Percentiles rank a stretch among this genome's conserved stretches.
These are phyloP conservation scores for Montipora sp. DNA, from an alignment of 64 coral and sea anemone species.

Conservation along the genomic window DNA sequence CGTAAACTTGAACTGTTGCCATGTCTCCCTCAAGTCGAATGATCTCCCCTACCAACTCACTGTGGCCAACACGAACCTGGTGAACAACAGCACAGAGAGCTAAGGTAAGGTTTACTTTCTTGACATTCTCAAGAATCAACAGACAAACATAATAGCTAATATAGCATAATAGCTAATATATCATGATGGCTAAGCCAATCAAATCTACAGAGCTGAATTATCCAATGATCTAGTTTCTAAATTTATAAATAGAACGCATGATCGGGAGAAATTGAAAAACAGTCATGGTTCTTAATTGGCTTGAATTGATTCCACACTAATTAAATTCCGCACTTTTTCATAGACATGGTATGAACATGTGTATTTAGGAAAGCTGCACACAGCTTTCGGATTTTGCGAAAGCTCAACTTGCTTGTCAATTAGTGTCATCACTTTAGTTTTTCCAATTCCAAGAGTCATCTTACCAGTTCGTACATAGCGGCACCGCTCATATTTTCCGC, in stretches of 20 bases:
- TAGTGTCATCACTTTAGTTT: not conserved
- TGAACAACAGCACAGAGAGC: not conserved
- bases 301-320: too few relatives aligned
- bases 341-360: too few relatives aligned
- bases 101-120: not conserved
- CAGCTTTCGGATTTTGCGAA: not conserved
- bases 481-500: conserved; percentile 98
- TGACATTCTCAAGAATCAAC: too few relatives aligned
- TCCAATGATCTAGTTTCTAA: too few relatives aligned
- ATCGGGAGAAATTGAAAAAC: too few relatives aligned
- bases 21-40: conserved; percentile 96
- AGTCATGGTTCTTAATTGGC: too few relatives aligned
- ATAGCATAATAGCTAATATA: too few relatives aligned
- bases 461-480: conserved; percentile 99
- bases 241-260: too few relatives aligned
- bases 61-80: conserved; percentile 97
- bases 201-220: too few relatives aligned
- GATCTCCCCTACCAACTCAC: conserved; percentile 98
- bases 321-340: too few relatives aligned
- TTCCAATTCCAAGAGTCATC: conserved; percentile 6
- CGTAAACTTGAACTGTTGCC: conserved; percentile 99
- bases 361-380: not conserved
- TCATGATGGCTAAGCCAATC: too few relatives aligned
- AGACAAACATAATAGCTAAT: too few relatives aligned
- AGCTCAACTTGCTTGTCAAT: not conserved